Base-by-base conservation (phyloP, 2,797 vertebrate genomes). In the Hapalemur alaotrensis region DNA sequence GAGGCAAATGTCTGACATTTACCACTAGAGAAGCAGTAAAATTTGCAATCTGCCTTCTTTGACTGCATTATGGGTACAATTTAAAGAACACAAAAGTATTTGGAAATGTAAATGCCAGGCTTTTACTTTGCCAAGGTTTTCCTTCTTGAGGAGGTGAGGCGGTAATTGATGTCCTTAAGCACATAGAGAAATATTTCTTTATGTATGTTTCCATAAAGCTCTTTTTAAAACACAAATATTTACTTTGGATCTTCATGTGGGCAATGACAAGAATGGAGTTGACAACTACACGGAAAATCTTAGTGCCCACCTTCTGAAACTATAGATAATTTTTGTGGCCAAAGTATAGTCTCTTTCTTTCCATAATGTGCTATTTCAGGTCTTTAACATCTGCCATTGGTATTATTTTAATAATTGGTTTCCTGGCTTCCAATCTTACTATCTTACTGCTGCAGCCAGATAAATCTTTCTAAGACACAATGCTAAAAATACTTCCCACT, bases 331-430 rank as follows among this genome's bases (percentile, higher is more conserved):
- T 91, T 94, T 35, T 84, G 38, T 83, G 48, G 73, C 63, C 57
- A 61, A 91, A 73, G 43, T 1, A 1, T 5, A 15, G 20, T 20
- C 14, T 50, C 17, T 57, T 79, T 73, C 18, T 89, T 91, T 61
- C 28, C 50, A 69, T 86, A 32, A 70, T 75, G 41, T 22, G 67
- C 28, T 75, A 75, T 95, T 95, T 93, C 75, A 76, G 13, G 63
- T 70, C 81, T 86, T 93, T 35, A 67, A 69, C 82, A 87, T 97
- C 91, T 96, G 88, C 41, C 78, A 43, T 54, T 94, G 52, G 32
- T 84, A 93, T 97, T 92, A 80, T 78, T 93, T 97, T 94, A 88
- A 46, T 83, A 89, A 91, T 94, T 86, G 50, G 28, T 79, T 96
- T 97, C 65, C 59, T 96, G 89, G 89, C 35, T 48, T 83, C 65